Evolutionary conservation across 1,140 invertebrate species (phyloP).

Genomic region (Polyergus mexicanus): DNA sequence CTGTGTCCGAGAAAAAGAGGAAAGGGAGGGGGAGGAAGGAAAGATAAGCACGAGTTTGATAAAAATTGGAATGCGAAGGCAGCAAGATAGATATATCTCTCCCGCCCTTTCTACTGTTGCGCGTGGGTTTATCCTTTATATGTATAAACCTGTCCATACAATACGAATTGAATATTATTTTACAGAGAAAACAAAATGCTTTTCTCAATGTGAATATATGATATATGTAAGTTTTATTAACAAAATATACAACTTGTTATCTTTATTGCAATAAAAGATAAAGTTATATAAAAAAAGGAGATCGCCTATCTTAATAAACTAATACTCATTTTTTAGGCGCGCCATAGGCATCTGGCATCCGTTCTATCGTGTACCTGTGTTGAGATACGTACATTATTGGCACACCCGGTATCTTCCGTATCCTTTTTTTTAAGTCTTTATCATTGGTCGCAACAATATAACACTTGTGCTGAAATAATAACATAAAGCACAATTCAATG

Average conservation of each 20-base stretch:
- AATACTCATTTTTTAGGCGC: slow-evolving; percentile 90
- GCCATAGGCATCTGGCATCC: slow-evolving; percentile 99
- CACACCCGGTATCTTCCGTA: slow-evolving; percentile 99
- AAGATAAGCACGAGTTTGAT: not conserved
- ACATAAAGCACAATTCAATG: slow-evolving; percentile 22
- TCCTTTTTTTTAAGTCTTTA: slow-evolving; percentile 97
- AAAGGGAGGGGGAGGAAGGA: no score
- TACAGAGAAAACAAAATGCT: not conserved
- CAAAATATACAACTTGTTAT: slow-evolving; percentile 37
- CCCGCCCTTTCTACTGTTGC: not conserved
- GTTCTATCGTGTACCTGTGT: slow-evolving; percentile 97
- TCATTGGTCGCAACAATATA: slow-evolving; percentile 99
- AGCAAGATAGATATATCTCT: slow-evolving; percentile 59
- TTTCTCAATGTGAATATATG: not conserved
- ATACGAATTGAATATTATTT: not conserved
- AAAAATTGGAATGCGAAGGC: slow-evolving; percentile 36
- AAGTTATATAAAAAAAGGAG: not conserved
- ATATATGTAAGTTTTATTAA: not conserved
- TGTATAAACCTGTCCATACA: not conserved
- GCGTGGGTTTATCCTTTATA: not conserved
- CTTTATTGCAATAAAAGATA: slow-evolving; percentile 17
- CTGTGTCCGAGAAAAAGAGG: not conserved
- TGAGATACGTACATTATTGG: slow-evolving; percentile 99
- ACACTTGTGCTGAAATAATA: slow-evolving; percentile 96
- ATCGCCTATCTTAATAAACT: not conserved